phyloP scores from a whole-genome alignment of 2,888 invertebrate genomes.

The Leptinotarsa rubiginosa region DNA sequence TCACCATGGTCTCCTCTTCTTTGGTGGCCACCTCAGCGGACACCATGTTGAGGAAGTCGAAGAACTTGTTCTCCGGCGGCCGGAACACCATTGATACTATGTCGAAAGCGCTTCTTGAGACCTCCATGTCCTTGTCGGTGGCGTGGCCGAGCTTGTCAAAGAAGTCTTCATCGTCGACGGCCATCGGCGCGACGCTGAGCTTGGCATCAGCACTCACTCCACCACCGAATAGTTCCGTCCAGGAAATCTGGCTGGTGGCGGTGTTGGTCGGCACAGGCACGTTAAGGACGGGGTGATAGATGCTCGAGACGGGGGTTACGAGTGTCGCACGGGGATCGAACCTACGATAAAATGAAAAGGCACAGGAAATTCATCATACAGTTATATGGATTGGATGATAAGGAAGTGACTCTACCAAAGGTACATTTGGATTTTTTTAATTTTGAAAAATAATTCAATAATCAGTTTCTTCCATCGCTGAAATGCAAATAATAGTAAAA shows the following conservation, averaged over 20 bases:
- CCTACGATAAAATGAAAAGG: slow-evolving; percentile 8
- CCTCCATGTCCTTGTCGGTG: neutral
- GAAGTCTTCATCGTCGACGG: slow-evolving; percentile 16
- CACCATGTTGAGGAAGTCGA: slow-evolving; percentile 48
- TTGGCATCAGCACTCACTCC: slow-evolving; percentile 19
- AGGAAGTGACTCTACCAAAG: too few species aligned
- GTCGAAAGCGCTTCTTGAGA: slow-evolving; percentile 39
- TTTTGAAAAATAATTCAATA: too few species aligned
- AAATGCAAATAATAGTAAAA: too few species aligned
- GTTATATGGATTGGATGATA: too few species aligned
- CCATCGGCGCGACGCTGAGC: slow-evolving; percentile 27
- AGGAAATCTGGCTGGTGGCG: slow-evolving; percentile 31
- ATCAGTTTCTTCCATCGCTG: too few species aligned
- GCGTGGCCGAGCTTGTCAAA: neutral
- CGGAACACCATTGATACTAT: slow-evolving; percentile 54
- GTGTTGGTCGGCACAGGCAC: slow-evolving; percentile 23
- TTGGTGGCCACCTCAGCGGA: slow-evolving; percentile 39
- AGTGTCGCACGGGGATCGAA: slow-evolving; percentile 18
- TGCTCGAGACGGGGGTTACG: slow-evolving; percentile 22
- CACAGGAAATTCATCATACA: too few species aligned
- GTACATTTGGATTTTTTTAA: too few species aligned
- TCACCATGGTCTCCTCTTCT: slow-evolving; percentile 30
- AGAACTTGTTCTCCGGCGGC: slow-evolving; percentile 56
- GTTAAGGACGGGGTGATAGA: slow-evolving; percentile 25
- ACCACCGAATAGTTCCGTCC: slow-evolving; percentile 49